Base-by-base conservation (phyloP, 1,140 invertebrate genomes). In the Caerostris darwini region DNA sequence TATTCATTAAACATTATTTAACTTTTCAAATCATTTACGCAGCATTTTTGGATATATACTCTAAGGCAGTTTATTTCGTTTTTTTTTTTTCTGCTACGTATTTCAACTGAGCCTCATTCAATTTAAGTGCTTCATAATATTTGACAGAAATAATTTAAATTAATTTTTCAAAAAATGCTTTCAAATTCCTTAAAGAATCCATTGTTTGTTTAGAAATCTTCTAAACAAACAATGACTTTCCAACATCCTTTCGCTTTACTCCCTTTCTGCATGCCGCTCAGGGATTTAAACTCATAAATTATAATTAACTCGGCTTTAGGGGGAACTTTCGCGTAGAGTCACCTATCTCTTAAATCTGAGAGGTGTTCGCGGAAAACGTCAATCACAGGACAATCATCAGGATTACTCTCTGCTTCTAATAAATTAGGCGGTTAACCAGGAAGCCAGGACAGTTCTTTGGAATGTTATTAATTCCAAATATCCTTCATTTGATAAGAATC, bases 311-410 rank as follows among this genome's bases (percentile, higher is more conserved):
- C 57, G 17, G 17, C 19, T 5, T 19, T 19, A 85, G 19, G 83
- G 10, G 19, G 8, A 57, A 85, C 56, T 85, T 85, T 85, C 19
- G 58, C 83, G 19, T 85, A 82, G 10, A 59, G 56, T 56, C 17
- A 5, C 17, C 4, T 58, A 85, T 85, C 83, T 57, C 17, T 85
- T 67, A 88, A 53, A 61, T 88, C 58, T 88, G 59, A 64, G 50
- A 88, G 58, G 59, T 64, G 34, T 88, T 88, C 86, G 57, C 19
- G 86, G 86, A 88, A 88, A 50, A 88, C 61, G 61, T 88, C 34
- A 88, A 88, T 88, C 86, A 88, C 3, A 64, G 64, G 34, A 61
- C 58, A 34, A 64, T 88, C 53, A 88, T 88, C 34, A 64, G 19
- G 86, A 61, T 61, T 64, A 88, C 64, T 64, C 61, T 17, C 7